phyloP scores from a whole-genome alignment of 2,797 vertebrate genomes.

The Silurus aristotelis region DNA sequence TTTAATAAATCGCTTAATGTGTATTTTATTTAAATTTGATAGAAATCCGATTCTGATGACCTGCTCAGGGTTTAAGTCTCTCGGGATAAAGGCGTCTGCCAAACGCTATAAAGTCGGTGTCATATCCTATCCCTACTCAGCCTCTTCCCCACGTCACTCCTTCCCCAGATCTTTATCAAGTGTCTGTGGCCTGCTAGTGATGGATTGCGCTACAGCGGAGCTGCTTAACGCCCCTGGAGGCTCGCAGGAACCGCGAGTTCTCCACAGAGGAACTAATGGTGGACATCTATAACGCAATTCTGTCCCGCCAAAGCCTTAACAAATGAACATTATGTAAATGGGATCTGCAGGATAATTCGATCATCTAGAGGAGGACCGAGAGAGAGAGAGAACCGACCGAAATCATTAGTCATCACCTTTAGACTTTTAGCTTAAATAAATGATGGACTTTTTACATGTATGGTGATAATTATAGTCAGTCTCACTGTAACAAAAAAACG shows the following conservation, averaged over 20 bases:
- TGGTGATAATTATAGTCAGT: too few relatives aligned
- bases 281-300: conserved; percentile 33
- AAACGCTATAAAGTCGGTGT: background rate
- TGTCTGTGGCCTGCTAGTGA: background rate
- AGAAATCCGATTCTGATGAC: too few relatives aligned
- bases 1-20: too few relatives aligned
- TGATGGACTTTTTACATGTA: too few relatives aligned
- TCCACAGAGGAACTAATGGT: conserved; percentile 24
- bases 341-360: conserved; percentile 16
- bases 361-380: background rate
- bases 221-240: background rate
- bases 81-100: too few relatives aligned
- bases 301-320: conserved; percentile 18
- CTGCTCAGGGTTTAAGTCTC: too few relatives aligned
- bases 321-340: conserved; percentile 34
- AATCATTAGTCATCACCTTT: too few relatives aligned
- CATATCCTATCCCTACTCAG: background rate
- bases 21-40: too few relatives aligned
- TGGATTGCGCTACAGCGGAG: background rate
- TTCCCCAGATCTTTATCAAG: background rate
- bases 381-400: background rate
- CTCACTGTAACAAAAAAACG: too few relatives aligned
- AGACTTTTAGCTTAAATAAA: too few relatives aligned
- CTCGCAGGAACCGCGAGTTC: background rate
- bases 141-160: background rate